Evolutionary conservation across 2,113 vertebrate species (phyloP).

Genomic region (Raja brachyura): DNA sequence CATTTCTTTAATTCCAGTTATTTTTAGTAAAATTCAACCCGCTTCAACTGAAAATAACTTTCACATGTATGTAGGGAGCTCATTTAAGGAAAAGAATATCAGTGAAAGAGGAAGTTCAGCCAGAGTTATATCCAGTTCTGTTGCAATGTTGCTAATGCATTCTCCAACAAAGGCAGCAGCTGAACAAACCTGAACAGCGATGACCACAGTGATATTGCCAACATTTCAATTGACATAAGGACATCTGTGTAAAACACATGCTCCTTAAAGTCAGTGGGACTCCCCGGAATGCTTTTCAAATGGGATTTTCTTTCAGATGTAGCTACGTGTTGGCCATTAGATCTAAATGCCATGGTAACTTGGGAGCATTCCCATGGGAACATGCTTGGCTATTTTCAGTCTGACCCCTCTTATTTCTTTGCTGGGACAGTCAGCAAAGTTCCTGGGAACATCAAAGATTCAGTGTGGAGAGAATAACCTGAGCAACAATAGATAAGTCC

Average conservation of each 20-base stretch:
- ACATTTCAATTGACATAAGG: not conserved
- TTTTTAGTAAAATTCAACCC: not conserved
- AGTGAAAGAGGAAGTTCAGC: not conserved
- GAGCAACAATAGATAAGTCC: not conserved
- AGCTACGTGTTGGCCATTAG: not conserved
- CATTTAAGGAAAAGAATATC: not conserved
- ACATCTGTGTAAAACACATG: not conserved
- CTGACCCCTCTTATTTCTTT: not conserved
- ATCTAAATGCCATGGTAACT: not conserved
- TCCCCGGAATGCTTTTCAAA: not conserved
- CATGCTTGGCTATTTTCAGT: not conserved
- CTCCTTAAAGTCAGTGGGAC: not conserved
- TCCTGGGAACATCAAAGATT: not conserved
- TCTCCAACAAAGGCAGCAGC: conserved; percentile 15
- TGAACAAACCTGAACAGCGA: not conserved
- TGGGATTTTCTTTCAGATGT: not conserved
- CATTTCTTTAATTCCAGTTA: not conserved
- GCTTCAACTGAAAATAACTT: not conserved
- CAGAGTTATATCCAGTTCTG: not conserved
- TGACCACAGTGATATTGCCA: not conserved
- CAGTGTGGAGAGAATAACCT: not conserved
- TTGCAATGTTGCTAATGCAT: not conserved
- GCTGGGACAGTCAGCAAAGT: not conserved
- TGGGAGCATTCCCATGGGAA: not conserved
- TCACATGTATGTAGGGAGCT: not conserved